These are phyloP conservation scores for Cercopithecus hamlyni DNA, from an alignment of 2,797 vertebrate species.

Conservation along the genomic window DNA sequence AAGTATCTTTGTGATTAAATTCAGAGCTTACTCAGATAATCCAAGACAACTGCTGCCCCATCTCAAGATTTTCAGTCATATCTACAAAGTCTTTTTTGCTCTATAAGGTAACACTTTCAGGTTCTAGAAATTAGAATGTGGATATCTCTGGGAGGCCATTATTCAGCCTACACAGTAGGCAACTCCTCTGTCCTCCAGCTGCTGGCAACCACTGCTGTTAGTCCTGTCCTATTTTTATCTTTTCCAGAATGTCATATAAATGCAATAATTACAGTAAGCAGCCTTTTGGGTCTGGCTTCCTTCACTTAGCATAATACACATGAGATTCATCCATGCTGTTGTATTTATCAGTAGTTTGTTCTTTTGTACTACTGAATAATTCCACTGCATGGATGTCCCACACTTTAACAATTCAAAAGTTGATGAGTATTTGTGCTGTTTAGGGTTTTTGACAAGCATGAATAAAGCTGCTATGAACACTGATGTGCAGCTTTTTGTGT, in stretches of 20 bases:
- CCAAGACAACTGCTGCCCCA: background rate
- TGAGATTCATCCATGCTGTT: background rate
- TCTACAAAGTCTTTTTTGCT: background rate
- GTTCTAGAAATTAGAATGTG: conserved; percentile 17
- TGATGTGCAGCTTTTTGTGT: background rate
- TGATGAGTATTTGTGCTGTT: background rate
- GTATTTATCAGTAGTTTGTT: background rate
- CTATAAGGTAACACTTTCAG: background rate
- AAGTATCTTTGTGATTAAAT: background rate
- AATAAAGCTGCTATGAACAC: background rate
- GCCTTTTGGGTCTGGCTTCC: background rate
- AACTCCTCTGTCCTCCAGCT: background rate
- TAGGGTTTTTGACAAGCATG: background rate
- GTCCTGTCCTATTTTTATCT: background rate
- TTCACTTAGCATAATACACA: background rate
- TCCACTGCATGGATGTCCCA: background rate
- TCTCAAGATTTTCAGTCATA: conserved; percentile 33
- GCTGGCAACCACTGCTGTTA: background rate
- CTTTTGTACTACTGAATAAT: background rate
- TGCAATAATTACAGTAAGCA: background rate
- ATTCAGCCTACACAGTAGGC: background rate
- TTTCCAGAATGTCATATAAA: conserved; percentile 26
- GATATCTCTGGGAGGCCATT: background rate
- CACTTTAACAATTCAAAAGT: background rate
- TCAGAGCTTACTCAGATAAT: background rate